phyloP scores from a whole-genome alignment of 1,140 invertebrate species.

The Lethrus apterus region DNA sequence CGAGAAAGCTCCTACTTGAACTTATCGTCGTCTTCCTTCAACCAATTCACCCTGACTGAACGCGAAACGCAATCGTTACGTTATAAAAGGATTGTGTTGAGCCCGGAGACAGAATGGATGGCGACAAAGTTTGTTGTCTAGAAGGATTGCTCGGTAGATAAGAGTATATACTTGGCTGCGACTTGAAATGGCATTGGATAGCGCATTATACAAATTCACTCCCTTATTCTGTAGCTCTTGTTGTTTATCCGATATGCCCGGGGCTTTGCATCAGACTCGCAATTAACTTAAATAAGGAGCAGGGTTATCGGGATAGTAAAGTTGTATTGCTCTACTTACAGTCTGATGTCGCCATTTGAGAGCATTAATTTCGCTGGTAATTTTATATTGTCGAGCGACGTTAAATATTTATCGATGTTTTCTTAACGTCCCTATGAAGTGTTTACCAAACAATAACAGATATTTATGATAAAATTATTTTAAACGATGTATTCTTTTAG shows the following conservation, averaged over 20 bases:
- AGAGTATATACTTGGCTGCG: constrained; percentile 16
- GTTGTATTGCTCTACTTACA: constrained; percentile 8
- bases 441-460: too few species aligned
- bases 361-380: constrained; percentile 15
- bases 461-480: too few species aligned
- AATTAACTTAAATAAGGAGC: constrained; percentile 17
- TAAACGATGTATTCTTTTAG: too few species aligned
- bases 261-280: constrained; percentile 16
- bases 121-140: constrained; percentile 34
- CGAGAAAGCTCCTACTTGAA: constrained; percentile 2
- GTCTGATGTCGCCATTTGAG: constrained; percentile 11
- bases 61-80: background rate
- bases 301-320: constrained; percentile 16
- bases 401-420: too few species aligned
- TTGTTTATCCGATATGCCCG: constrained; percentile 16
- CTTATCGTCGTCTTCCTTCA: background rate
- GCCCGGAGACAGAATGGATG: constrained; percentile 28
- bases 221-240: constrained; percentile 17
- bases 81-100: constrained; percentile 1
- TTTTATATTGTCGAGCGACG: too few species aligned
- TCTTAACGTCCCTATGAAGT: too few species aligned
- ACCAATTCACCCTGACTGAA: background rate
- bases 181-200: constrained; percentile 19
- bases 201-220: constrained; percentile 30
- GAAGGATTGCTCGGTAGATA: constrained; percentile 31